These are phyloP conservation scores for Caenorhabditis afra DNA, from an alignment of 2,888 invertebrate species.

Conservation along the genomic window DNA sequence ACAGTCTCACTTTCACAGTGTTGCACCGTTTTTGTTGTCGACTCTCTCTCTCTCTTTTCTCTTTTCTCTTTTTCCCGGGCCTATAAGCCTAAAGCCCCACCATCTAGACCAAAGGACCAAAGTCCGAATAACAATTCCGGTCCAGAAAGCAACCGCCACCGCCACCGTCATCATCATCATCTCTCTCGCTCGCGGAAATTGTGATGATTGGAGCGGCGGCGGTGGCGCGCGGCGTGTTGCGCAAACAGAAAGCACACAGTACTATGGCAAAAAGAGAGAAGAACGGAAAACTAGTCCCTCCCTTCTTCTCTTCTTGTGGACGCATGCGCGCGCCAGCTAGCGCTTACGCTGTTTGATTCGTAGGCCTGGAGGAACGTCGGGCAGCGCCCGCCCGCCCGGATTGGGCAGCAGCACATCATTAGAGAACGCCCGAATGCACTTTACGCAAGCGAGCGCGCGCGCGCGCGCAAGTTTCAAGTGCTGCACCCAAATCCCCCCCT, in stretches of 20 bases:
- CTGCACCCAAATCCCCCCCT: not conserved
- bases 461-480: conserved; percentile 29
- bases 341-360: no score
- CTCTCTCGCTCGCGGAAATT: conserved; percentile 5
- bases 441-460: conserved; percentile 6
- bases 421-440: conserved; percentile 45
- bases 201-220: conserved; percentile 1
- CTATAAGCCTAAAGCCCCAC: no score
- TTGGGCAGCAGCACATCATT: conserved; percentile 18
- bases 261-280: conserved; percentile 28
- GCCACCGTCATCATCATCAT: not conserved
- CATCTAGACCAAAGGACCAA: no score
- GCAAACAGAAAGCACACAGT: conserved; percentile 42
- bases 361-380: conserved; percentile 29
- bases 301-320: no score
- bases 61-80: no score
- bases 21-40: no score
- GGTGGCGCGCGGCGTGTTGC: conserved; percentile 35
- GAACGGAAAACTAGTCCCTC: conserved; percentile 2
- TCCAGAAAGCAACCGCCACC: not conserved
- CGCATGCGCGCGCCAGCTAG: no score
- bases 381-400: conserved; percentile 17
- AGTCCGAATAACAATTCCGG: not conserved
- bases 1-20: not conserved
- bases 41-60: no score